Evolutionary conservation across 2,113 vertebrate genomes (phyloP).

Genomic region (Hirundichthys speculiger): DNA sequence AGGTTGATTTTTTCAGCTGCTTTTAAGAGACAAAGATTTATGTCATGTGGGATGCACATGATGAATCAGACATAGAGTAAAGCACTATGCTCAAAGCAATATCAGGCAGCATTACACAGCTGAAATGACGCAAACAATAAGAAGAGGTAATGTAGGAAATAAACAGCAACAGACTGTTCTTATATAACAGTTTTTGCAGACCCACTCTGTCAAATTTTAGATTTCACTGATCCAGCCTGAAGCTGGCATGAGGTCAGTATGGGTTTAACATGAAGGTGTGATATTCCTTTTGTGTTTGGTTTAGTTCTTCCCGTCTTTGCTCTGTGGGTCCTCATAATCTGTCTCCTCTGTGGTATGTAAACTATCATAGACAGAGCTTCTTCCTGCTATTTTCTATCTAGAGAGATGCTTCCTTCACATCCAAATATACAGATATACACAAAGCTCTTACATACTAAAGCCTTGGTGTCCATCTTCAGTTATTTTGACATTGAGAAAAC

Average conservation of each 20-base stretch:
- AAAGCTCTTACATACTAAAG: background rate
- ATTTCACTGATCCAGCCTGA: constrained; percentile 3
- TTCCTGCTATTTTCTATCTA: constrained; percentile 8
- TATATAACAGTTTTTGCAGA: constrained; percentile 25
- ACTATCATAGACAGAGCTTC: constrained; percentile 21
- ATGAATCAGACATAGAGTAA: constrained; percentile 22
- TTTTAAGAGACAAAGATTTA: constrained; percentile 10
- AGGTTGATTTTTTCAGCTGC: constrained; percentile 38
- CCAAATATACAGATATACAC: background rate
- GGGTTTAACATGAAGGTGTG: constrained; percentile 52
- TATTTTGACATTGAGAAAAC: constrained; percentile 5
- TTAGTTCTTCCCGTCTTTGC: constrained; percentile 53
- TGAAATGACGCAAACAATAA: constrained; percentile 9
- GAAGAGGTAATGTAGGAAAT: constrained; percentile 31
- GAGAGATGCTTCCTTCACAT: constrained; percentile 2
- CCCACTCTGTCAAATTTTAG: constrained; percentile 44
- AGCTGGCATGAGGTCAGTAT: constrained; percentile 21
- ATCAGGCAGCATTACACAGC: constrained; percentile 2
- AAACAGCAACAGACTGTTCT: constrained; percentile 30
- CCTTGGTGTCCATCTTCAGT: background rate
- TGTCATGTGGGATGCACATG: constrained; percentile 42
- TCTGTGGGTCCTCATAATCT: constrained; percentile 38
- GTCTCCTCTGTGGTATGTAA: constrained; percentile 55
- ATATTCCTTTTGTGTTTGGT: constrained; percentile 56
- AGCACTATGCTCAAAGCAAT: background rate